These are phyloP conservation scores for Ganaspis brasiliensis DNA, from an alignment of 2,888 invertebrate species.

Conservation along the genomic window DNA sequence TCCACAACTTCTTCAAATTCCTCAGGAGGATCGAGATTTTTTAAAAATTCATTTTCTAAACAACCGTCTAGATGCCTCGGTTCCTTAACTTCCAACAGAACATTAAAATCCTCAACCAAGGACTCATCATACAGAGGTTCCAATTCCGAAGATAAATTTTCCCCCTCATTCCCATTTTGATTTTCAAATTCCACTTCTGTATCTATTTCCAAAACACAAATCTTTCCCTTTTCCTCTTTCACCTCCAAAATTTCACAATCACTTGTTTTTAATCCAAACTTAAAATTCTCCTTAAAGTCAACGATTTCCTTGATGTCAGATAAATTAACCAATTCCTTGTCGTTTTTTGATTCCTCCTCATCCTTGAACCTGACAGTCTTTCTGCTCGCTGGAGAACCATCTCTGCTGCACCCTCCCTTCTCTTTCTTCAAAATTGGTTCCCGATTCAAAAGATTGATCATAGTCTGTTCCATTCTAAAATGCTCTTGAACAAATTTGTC, in stretches of 20 bases:
- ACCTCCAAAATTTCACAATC: background rate
- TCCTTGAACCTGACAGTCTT: conserved; percentile 73
- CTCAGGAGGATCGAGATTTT: background rate
- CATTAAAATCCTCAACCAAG: conserved; percentile 13
- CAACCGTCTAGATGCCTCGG: background rate
- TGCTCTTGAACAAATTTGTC: conserved; percentile 63
- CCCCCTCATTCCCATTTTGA: background rate
- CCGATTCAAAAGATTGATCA: conserved; percentile 67
- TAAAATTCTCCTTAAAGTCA: background rate
- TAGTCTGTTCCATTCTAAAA: conserved; percentile 66
- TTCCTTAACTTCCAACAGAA: conserved; percentile 1
- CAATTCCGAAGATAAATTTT: background rate
- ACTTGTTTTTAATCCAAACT: background rate
- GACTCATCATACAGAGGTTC: conserved; percentile 8
- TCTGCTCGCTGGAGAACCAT: conserved; percentile 49
- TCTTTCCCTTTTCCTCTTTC: background rate
- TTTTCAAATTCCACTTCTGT: background rate
- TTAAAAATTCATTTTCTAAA: background rate
- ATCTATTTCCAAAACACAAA: background rate
- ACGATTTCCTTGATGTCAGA: background rate
- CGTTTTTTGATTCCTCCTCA: conserved; percentile 38
- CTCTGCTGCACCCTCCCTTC: conserved; percentile 52
- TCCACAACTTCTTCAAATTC: conserved; percentile 32
- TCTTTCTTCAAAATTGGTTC: conserved; percentile 67
- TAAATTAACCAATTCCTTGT: background rate